phyloP scores from a whole-genome alignment of 2,888 invertebrate species.

The Drosophila flavopinicola region DNA sequence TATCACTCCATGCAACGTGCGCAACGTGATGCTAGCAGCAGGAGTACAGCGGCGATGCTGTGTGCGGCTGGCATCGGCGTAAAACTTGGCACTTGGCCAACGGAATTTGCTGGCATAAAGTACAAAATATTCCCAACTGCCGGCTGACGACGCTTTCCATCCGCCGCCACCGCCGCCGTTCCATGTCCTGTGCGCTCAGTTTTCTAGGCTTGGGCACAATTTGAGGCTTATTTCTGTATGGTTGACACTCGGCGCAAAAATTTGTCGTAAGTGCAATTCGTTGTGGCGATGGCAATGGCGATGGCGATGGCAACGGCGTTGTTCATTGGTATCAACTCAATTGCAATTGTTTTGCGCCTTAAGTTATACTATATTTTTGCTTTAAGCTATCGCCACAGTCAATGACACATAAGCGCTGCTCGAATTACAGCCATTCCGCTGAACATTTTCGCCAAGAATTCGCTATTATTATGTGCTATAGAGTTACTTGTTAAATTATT shows the following conservation, averaged over 20 bases:
- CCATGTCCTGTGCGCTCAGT: conserved; percentile 10
- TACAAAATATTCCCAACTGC: conserved; percentile 73
- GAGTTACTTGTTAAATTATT: neutral
- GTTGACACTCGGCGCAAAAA: conserved; percentile 70
- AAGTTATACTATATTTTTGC: conserved; percentile 43
- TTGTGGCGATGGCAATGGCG: conserved; percentile 56
- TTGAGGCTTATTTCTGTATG: conserved; percentile 71
- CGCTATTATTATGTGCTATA: neutral
- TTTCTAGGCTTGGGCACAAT: conserved; percentile 54
- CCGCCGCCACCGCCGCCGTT: neutral
- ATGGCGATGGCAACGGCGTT: conserved; percentile 2
- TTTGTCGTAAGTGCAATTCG: conserved; percentile 76
- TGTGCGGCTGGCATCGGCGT: conserved; percentile 64
- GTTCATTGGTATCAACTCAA: conserved; percentile 60
- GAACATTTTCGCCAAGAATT: conserved; percentile 3
- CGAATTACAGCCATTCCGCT: neutral
- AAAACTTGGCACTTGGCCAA: conserved; percentile 76
- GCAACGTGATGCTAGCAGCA: conserved; percentile 37
- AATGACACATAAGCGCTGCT: conserved; percentile 36
- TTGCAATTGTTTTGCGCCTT: conserved; percentile 60
- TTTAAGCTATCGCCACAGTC: conserved; percentile 36
- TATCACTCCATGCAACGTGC: conserved; percentile 23
- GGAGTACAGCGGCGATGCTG: conserved; percentile 40
- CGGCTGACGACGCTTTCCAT: conserved; percentile 22
- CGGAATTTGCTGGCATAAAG: conserved; percentile 74